phyloP scores from a whole-genome alignment of 2,888 invertebrate species.

The Tigriopus californicus region DNA sequence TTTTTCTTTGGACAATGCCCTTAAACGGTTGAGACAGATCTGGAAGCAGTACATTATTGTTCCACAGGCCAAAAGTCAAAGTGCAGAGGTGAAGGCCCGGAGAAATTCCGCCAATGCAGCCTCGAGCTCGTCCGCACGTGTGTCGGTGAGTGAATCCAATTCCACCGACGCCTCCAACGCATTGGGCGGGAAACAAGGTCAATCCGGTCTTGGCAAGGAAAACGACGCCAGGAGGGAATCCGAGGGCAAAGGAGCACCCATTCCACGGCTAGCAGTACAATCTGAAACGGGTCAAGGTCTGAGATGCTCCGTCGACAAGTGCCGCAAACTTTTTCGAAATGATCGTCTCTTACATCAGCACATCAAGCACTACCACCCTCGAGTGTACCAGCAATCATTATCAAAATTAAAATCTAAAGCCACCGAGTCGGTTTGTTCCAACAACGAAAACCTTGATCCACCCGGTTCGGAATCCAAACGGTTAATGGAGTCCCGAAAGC shows the following conservation, averaged over 20 bases:
- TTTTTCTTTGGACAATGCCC: slow-evolving; percentile 11
- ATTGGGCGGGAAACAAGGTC: not conserved
- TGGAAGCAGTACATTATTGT: slow-evolving; percentile 12
- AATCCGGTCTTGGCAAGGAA: not conserved
- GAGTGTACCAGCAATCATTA: not conserved
- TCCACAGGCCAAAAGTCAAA: not conserved
- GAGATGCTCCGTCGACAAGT: slow-evolving; percentile 7
- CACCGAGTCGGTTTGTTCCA: not conserved
- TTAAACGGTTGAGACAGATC: slow-evolving; percentile 9
- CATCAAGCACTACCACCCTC: slow-evolving; percentile 13
- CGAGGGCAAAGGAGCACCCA: not conserved
- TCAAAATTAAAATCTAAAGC: not conserved
- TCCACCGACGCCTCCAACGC: not conserved
- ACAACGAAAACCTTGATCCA: not conserved
- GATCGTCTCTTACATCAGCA: slow-evolving; percentile 12
- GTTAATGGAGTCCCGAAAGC: not conserved
- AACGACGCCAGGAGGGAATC: not conserved
- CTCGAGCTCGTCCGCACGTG: not conserved
- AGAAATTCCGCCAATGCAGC: not conserved
- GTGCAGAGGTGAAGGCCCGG: not conserved
- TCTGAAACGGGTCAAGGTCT: slow-evolving; percentile 10
- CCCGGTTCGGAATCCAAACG: not conserved
- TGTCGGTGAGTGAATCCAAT: not conserved
- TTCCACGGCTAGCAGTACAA: not conserved
- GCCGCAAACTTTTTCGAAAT: slow-evolving; percentile 14